Percentiles rank a stretch among this genome's conserved stretches.
phyloP scores from a whole-genome alignment of 1,140 invertebrate species.

The Ostrea denselamellosa region DNA sequence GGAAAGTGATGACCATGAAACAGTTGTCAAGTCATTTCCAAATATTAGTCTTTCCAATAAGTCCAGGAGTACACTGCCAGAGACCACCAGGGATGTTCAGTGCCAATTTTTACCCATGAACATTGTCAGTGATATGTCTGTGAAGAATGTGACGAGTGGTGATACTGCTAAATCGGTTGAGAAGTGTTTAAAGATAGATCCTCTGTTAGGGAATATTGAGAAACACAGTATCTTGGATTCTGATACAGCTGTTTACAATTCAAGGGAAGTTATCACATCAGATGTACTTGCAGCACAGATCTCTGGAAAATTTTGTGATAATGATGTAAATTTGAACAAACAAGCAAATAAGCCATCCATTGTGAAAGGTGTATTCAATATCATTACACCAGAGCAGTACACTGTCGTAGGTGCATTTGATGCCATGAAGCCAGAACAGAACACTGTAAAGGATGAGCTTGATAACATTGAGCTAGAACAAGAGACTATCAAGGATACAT shows the following conservation, averaged over 20 bases:
- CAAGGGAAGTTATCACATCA: neutral
- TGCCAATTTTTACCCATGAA: neutral
- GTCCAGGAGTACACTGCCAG: neutral
- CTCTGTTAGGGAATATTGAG: neutral
- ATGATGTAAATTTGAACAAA: constrained; percentile 8
- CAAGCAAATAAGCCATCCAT: neutral
- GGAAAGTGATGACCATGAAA: neutral
- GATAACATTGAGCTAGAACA: neutral
- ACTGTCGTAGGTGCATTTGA: too few species aligned
- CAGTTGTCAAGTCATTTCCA: neutral
- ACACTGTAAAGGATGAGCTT: neutral
- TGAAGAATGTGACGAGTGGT: neutral
- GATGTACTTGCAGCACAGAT: neutral
- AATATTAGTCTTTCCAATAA: neutral
- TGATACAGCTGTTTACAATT: neutral
- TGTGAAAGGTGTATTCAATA: neutral
- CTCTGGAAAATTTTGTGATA: neutral
- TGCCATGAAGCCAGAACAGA: neutral
- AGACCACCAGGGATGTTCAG: neutral
- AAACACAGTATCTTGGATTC: neutral
- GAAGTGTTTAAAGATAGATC: neutral
- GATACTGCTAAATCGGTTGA: neutral
- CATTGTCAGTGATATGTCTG: neutral
- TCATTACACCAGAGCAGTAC: neutral
- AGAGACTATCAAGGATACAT: neutral